Conservation (phyloP, 2,888 invertebrate species). For the Axea sp. region DNA sequence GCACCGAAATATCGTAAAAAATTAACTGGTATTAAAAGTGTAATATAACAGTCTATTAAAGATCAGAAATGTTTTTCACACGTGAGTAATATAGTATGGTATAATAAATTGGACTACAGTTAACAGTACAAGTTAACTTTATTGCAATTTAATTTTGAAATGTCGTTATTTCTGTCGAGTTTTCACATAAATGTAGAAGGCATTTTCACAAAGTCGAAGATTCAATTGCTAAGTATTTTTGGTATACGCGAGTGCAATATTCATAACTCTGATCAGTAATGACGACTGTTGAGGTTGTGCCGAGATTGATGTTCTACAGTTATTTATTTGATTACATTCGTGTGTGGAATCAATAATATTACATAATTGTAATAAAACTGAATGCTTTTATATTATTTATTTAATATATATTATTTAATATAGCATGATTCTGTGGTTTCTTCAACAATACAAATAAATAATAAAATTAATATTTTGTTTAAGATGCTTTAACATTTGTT, state of each 20-base stretch:
- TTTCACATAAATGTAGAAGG: constrained; percentile 1
- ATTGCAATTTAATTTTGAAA: constrained; percentile 71
- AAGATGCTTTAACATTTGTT: too few relatives aligned
- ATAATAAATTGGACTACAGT: too few relatives aligned
- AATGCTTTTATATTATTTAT: constrained; percentile 2
- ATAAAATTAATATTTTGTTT: too few relatives aligned
- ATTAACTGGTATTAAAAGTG: too few relatives aligned
- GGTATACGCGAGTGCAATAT: constrained; percentile 6
- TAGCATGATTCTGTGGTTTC: too few relatives aligned
- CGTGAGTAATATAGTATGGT: too few relatives aligned
- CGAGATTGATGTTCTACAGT: constrained; percentile 5
- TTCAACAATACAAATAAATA: too few relatives aligned
- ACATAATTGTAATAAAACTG: constrained; percentile 14
- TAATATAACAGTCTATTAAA: too few relatives aligned
- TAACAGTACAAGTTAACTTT: too few relatives aligned
- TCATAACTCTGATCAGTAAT: constrained; percentile 7
- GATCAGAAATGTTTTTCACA: too few relatives aligned
- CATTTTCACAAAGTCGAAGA: constrained; percentile 1
- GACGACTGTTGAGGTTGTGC: constrained; percentile 1
- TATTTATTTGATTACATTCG: background rate
- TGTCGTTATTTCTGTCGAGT: constrained; percentile 20
- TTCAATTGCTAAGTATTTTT: constrained; percentile 38
- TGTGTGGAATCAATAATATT: constrained; percentile 23
- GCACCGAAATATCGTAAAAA: too few relatives aligned
- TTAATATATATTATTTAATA: background rate